Conservation (phyloP, 2,888 invertebrate genomes). For the Apamea monoglypha region DNA sequence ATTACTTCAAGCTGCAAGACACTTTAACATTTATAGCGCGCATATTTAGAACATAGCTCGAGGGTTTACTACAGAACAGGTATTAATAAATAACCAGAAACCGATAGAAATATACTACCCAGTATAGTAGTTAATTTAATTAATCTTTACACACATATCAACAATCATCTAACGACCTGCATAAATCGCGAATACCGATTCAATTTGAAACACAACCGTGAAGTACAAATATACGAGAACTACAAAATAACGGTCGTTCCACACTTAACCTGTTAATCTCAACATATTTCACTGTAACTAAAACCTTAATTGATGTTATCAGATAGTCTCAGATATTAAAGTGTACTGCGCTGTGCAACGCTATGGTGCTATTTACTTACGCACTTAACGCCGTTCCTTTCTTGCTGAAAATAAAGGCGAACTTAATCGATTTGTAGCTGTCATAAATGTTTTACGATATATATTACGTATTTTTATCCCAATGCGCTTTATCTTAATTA, state of each 20-base stretch:
- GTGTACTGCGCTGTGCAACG: conserved; percentile 46
- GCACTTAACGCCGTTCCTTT: conserved; percentile 38
- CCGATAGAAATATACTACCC: conserved; percentile 39
- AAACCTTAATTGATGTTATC: conserved; percentile 73
- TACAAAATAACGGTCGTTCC: conserved; percentile 77
- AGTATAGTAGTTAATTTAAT: conserved; percentile 53
- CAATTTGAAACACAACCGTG: conserved; percentile 76
- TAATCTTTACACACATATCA: conserved; percentile 59
- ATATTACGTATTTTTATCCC: conserved; percentile 5
- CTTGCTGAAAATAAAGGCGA: conserved; percentile 45
- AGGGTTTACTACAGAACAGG: conserved; percentile 21
- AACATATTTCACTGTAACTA: conserved; percentile 69
- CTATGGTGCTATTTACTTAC: conserved; percentile 54
- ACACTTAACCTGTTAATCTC: conserved; percentile 75
- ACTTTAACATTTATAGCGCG: conserved; percentile 57
- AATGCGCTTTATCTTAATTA: conserved; percentile 31
- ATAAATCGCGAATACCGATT: conserved; percentile 76
- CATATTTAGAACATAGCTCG: conserved; percentile 52
- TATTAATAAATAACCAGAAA: conserved; percentile 54
- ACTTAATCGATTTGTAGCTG: conserved; percentile 26
- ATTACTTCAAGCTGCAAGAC: conserved; percentile 54
- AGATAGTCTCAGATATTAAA: conserved; percentile 62
- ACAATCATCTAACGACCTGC: conserved; percentile 66
- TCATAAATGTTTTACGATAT: conserved; percentile 33
- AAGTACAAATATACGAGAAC: conserved; percentile 78